Evolutionary conservation across 2,113 vertebrate genomes (phyloP).

Genomic region (Protobothrops mucrosquamatus): DNA sequence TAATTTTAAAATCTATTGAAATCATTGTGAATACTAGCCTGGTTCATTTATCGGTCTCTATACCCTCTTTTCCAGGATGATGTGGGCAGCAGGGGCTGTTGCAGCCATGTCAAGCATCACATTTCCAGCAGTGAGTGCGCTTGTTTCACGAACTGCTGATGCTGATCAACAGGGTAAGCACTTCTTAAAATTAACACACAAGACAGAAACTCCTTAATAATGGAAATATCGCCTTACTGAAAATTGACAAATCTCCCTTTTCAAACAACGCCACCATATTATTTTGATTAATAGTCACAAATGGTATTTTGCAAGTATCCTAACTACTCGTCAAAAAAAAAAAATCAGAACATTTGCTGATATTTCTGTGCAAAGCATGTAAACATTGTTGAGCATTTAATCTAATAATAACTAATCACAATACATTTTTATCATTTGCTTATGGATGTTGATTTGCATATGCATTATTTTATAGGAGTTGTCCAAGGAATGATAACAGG

Average conservation of each 20-base stretch:
- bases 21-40: not conserved
- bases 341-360: not conserved
- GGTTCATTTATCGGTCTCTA: no score
- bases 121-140: slow-evolving; percentile 82
- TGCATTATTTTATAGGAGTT: slow-evolving; percentile 69
- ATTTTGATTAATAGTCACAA: not conserved
- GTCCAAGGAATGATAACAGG: slow-evolving; percentile 90
- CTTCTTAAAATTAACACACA: rapidly evolving
- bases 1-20: not conserved
- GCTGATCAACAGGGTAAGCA: slow-evolving; percentile 83
- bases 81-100: slow-evolving; percentile 86
- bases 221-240: rapidly evolving
- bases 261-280: not conserved
- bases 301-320: not conserved
- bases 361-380: not conserved
- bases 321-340: not conserved
- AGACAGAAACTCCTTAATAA: rapidly evolving
- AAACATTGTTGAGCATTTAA: not conserved
- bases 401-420: rapidly evolving
- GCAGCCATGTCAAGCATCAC: slow-evolving; percentile 90
- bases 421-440: not conserved
- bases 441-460: rapidly evolving
- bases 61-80: slow-evolving; percentile 75
- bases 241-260: rapidly evolving
- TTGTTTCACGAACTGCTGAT: slow-evolving; percentile 84